Evolutionary conservation across 2,113 vertebrate species (phyloP), one percentile per base, ranked within the genome.

Genomic region (Falco punctatus): DNA sequence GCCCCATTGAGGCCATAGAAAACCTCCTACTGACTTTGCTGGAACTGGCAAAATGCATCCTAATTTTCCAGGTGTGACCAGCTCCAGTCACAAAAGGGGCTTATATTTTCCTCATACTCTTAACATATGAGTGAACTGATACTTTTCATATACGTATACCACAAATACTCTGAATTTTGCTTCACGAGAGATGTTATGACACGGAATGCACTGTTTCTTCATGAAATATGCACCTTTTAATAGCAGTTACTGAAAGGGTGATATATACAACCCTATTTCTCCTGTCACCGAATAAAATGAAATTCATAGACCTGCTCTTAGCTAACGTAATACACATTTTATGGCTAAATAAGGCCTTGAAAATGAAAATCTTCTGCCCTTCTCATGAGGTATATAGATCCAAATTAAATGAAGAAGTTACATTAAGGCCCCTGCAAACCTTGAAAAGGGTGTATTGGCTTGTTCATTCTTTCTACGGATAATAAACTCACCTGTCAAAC

Each of bases 311-410:
- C 90, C 66, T 74, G 62, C 78, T 91, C 64, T 86, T 86, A 94
- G 81, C 75, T 93, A 95, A 94, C 4, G 0, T 70, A 67, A 92
- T 78, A 88, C 93, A 81, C 69, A 1, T 91, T 96, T 97, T 96
- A 92, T 88, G 74, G 93, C 69, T 94, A 95, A 95, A 94, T 86
- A 96, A 93, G 85, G 71, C 87, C 94, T 94, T 95, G 93, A 91
- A 95, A 97, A 73, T 94, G 81, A 97, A 92, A 96, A 80, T 97
- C 70, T 92, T 96, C 84, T 95, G 91, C 67, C 69, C 64, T 95
- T 92, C 91, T 92, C 74, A 59, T 71, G 62, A 92, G 89, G 51
- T 82, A 62, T 70, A 94, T 95, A 92, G 92, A 88, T 96, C 91
- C 84, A 94, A 97, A 96, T 94, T 89, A 95, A 95, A 92, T 73